Base-by-base conservation (phyloP, 2,797 vertebrate species). In the Danio aesculapii region DNA sequence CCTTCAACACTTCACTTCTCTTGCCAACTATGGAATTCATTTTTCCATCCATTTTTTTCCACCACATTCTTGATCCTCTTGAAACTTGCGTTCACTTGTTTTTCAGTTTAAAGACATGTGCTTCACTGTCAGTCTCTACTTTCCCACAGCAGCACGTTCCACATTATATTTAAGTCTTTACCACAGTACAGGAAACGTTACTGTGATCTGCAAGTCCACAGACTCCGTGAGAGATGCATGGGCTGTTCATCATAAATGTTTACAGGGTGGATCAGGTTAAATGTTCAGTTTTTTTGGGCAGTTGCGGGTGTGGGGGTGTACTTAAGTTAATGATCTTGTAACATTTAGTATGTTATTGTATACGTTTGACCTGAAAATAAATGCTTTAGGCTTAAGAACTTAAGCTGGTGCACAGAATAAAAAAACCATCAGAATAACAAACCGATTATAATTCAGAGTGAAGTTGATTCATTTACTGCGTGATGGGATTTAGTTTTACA, bases 11-110 rank as follows among this genome's bases (percentile, higher is more conserved):
- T 7, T n/a, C 2, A 53, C 13, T 53, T 7, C 14, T n/a, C 52
- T n/a, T 53, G 7, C 14, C 52, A 53, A 53, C 0, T 6, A 16
- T 53, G 52, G 16, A 53, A 58, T 17, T 1, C 4, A n/a, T 19
- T 8, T 62, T 16, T 62, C 11, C 30, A 41, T 13, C 21, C 4
- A 11, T 17, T 21, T 21, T 13, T 52, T 11, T 1, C 7, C 19
- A 30, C 8, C 19, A 16, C 39, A 44, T 76, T 76, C 30, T 55
- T 55, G 3, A 43, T 5, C 6, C 3, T 16, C 41, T 61, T 6
- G 6, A 52, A 7, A 76, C 39, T 16, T 57, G 39, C 50, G 55
- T 66, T 66, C 7, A 66, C 39, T 66, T 77, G 71, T 59, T 17
- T 16, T n/a, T 66, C n/a, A 16, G 41, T 46, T 5, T 11, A 64